These are phyloP conservation scores for Cygnus olor DNA, from an alignment of 2,797 vertebrate species.

Conservation along the genomic window DNA sequence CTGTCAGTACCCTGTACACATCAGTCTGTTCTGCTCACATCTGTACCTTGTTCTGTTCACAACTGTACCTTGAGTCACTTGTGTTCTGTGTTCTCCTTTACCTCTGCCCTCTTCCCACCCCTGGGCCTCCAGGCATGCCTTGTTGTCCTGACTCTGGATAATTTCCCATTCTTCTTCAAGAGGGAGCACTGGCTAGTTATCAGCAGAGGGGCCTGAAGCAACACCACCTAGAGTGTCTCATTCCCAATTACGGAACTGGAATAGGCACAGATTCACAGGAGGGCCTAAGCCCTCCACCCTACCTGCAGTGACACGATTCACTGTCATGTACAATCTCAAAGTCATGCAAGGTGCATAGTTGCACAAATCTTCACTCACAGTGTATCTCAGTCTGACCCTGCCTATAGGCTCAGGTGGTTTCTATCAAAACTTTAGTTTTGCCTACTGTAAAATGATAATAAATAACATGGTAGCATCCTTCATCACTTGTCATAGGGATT, in stretches of 20 bases:
- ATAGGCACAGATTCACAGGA: neutral
- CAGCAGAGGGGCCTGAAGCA: neutral
- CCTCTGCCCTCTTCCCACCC: neutral
- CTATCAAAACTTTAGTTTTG: neutral
- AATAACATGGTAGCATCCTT: neutral
- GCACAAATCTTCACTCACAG: neutral
- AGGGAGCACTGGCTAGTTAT: neutral
- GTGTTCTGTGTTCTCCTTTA: neutral
- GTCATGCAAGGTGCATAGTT: neutral
- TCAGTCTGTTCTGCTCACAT: neutral
- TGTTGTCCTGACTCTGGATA: neutral
- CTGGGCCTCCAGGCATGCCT: neutral
- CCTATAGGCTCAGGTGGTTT: neutral
- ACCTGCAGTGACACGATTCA: neutral
- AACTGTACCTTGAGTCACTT: neutral
- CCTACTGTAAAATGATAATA: neutral
- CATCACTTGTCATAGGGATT: neutral
- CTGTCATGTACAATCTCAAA: neutral
- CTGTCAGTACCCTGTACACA: neutral
- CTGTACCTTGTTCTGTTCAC: neutral
- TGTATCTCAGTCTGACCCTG: neutral
- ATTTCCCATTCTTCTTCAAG: neutral
- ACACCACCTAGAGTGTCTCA: neutral
- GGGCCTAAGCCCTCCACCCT: neutral
- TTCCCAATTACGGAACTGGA: neutral